Evolutionary conservation across 2,888 invertebrate genomes (phyloP).

Genomic region (Marasmarcha lunaedactyla): DNA sequence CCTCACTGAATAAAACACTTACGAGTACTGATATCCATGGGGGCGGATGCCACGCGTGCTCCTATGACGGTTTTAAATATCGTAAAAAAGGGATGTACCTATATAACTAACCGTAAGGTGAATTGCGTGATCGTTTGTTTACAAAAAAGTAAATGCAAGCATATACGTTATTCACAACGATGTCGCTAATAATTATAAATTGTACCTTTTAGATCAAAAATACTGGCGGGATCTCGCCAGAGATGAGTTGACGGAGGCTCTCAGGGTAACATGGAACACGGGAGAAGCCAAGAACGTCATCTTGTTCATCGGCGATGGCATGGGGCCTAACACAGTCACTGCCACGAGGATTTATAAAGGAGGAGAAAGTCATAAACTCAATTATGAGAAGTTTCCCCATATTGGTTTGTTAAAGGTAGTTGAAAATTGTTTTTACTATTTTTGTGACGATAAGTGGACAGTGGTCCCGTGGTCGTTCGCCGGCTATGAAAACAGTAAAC

Average conservation of each 20-base stretch:
- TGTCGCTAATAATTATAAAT: too few relatives aligned
- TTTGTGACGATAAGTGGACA: background rate
- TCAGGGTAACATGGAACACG: constrained; percentile 68
- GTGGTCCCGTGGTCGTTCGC: too few relatives aligned
- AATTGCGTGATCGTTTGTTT: too few relatives aligned
- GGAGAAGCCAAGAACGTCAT: constrained; percentile 84
- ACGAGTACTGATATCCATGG: too few relatives aligned
- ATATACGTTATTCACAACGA: too few relatives aligned
- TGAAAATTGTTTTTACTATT: too few relatives aligned
- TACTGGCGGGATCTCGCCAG: constrained; percentile 62
- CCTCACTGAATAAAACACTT: too few relatives aligned
- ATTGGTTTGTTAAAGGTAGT: constrained; percentile 85
- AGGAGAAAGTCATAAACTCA: constrained; percentile 78
- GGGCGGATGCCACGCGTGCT: too few relatives aligned
- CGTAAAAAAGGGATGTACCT: too few relatives aligned
- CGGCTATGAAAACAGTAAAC: background rate
- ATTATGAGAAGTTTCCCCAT: constrained; percentile 87
- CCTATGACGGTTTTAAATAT: too few relatives aligned
- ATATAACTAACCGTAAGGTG: too few relatives aligned
- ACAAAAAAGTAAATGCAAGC: too few relatives aligned
- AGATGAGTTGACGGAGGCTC: constrained; percentile 65
- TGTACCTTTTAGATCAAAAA: constrained; percentile 38
- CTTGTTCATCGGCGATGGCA: constrained; percentile 90
- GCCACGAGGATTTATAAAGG: constrained; percentile 84
- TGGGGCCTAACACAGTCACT: constrained; percentile 88